Evolutionary conservation across 2,888 invertebrate genomes (phyloP).

Genomic region (Patella ulyssiponensis): DNA sequence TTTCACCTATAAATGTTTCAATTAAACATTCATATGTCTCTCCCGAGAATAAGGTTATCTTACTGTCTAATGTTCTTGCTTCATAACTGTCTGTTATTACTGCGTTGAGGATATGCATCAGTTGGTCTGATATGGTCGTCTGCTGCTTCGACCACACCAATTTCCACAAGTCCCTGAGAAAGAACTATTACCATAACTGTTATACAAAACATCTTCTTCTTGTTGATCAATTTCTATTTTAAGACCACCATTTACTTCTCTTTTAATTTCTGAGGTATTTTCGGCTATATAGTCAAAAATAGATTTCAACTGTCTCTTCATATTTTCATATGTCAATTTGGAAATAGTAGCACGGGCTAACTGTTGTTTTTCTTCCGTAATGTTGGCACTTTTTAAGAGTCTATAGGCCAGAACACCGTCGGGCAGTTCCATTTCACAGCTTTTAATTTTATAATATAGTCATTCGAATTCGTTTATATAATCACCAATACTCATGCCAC

Average conservation of each 20-base stretch:
- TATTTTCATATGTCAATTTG: neutral
- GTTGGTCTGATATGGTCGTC: neutral
- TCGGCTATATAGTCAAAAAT: neutral
- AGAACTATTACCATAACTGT: neutral
- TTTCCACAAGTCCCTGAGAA: neutral
- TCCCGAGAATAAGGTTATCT: neutral
- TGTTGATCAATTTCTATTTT: neutral
- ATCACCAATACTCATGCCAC: neutral
- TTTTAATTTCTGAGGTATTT: neutral
- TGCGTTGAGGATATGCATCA: neutral
- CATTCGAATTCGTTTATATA: neutral
- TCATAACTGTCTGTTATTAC: neutral
- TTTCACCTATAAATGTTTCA: neutral
- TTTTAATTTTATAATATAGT: neutral
- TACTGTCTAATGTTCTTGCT: neutral
- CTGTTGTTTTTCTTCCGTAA: neutral
- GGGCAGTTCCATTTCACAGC: slow-evolving; percentile 1
- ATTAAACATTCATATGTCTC: neutral
- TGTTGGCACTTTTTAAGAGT: neutral
- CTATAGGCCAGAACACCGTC: slow-evolving; percentile 4
- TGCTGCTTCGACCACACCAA: neutral
- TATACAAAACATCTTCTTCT: neutral
- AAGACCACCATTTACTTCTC: neutral
- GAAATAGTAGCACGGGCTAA: neutral
- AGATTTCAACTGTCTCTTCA: neutral